Base-by-base conservation (phyloP, 2,888 invertebrate genomes). In the Anthrax anthrax region DNA sequence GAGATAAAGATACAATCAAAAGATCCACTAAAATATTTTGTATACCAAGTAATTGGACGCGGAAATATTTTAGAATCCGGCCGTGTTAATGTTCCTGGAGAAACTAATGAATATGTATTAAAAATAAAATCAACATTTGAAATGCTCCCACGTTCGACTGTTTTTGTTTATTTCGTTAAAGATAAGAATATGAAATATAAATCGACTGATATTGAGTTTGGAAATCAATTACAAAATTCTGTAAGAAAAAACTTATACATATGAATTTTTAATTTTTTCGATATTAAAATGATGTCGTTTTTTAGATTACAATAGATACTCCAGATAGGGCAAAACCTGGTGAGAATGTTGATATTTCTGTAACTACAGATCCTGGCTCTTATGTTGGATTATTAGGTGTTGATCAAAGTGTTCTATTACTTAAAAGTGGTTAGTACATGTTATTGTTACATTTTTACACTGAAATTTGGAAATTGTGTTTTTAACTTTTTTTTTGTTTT, bases 321-420 rank as follows among this genome's bases (percentile, higher is more conserved):
- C 76, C 75, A 5, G 67, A 71, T 4, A 76, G 80, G 63, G 79
- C 80, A 0, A 78, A 81, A 47, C 92, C 92, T 1, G 85, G 85
- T 45, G 76, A 80, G 23, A 75, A 81, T 48, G 78, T 94, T 1
- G 81, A 86, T 53, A 69, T 96, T 12, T 74, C 77, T 4, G 79
- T 95, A 13, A 72, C 76, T 18, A 83, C 94, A 1, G 86, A 84
- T 61, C 81, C 89, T 0, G 84, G 89, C 56, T 90, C 95, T 0
- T 81, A 81, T 56, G 82, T 94, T 16, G 91, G 89, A 4, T 68
- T 96, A 10, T 70, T 95, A 52, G 95, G 89, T 0, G 82, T 90
- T 10, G 95, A 96, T 67, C 82, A 90, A 64, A 82, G 84, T 60
- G 84, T 86, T 5, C 63, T 82, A 5, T 62, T 83, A 13, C 68